Base-by-base conservation (phyloP, 2,797 vertebrate species). In the Leptodactylus fallax region DNA sequence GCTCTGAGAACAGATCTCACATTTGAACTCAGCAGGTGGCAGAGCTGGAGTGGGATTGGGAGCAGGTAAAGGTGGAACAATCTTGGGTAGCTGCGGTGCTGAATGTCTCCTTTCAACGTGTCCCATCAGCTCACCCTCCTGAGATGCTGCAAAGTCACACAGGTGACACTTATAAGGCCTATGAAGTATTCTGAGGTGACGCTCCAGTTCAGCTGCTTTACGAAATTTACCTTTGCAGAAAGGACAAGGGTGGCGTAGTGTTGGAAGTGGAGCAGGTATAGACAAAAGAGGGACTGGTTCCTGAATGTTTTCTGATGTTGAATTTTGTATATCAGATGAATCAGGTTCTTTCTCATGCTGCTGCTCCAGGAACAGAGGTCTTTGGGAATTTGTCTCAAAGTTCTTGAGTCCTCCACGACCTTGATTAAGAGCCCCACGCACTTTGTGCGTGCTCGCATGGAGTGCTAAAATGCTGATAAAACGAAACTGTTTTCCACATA, bases 211-310 rank as follows among this genome's bases (percentile, higher is more conserved):
- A 0, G 95, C 97, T 7, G 96, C 96, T 0, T 97, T 98, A 79
- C 97, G 96, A 92, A 98, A 98, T 94, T 98, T 98, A 82, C 97
- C 97, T 92, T 98, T 98, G 94, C 97, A 98, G 87, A 96, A 97
- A 49, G 97, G 96, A 90, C 97, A 98, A 80, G 95, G 97, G 92
- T 97, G 98, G 10, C 95, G 92, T 21, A 92, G 90, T 11, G 91
- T 88, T 6, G 91, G 89, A 45, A 91, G 69, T 11, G 55, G 83
- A 36, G 88, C 56, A 72, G 36, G 89, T 53, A 79, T 14, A 93
- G 88, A 51, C 55, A 89, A 83, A 56, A 86, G 63, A 0, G 94
- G 93, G 1, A 81, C 85, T 79, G 85, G 90, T 0, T 81, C 49
- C 25, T 85, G 86, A 65, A 88, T 91, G 51, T 87, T 92, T 0